These are phyloP conservation scores for Calypte anna DNA, from an alignment of 2,113 vertebrate genomes.

Conservation along the genomic window DNA sequence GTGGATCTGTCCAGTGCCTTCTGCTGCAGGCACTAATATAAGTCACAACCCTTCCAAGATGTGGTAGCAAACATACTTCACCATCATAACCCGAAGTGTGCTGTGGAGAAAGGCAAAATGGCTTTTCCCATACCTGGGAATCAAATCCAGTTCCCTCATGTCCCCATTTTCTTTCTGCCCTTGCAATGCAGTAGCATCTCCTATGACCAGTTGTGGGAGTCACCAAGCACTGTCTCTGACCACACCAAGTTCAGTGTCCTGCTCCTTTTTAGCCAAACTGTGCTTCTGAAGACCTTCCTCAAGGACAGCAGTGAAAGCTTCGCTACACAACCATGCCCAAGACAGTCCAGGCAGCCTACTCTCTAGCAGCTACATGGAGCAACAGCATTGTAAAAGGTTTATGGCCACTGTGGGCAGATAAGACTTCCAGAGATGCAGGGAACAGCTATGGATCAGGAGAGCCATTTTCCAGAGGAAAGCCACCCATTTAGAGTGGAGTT, in stretches of 20 bases:
- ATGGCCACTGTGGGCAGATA: not conserved
- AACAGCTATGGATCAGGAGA: fast-evolving
- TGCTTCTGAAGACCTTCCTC: not conserved
- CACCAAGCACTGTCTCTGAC: not conserved
- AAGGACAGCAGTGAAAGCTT: not conserved
- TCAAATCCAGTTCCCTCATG: not conserved
- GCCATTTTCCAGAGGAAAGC: not conserved
- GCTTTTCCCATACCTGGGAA: not conserved
- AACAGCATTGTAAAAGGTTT: not conserved
- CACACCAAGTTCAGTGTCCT: not conserved
- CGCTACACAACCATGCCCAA: not conserved
- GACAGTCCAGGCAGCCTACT: not conserved
- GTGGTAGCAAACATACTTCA: not conserved
- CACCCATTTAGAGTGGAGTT: not conserved
- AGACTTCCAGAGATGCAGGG: not conserved
- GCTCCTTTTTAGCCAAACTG: not conserved
- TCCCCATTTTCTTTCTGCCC: not conserved
- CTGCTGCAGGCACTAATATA: fast-evolving
- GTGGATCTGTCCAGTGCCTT: fast-evolving
- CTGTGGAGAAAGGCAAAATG: not conserved
- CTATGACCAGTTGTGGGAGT: not conserved
- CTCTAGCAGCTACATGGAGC: not conserved
- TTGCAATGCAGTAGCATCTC: not conserved
- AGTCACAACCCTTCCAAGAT: not conserved
- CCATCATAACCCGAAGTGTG: not conserved